phyloP scores from a whole-genome alignment of 2,113 vertebrate genomes.

The Coptodon bakossiorum region DNA sequence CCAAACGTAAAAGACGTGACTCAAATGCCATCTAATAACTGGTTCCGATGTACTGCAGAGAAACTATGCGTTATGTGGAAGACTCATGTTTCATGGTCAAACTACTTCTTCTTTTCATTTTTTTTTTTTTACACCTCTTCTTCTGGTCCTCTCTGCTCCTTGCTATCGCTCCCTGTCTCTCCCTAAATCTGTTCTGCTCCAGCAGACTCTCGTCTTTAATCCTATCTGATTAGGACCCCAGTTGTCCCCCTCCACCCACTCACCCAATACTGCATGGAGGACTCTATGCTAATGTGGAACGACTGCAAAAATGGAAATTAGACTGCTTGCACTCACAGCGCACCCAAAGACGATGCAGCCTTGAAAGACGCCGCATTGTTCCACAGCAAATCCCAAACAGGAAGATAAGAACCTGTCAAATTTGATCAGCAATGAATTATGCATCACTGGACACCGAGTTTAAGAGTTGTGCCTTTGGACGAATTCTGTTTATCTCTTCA shows the following conservation, averaged over 20 bases:
- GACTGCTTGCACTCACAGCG: not conserved
- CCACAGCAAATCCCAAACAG: slow-evolving; percentile 34
- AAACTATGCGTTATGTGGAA: not conserved
- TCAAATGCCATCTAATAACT: not conserved
- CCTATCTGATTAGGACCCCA: slow-evolving; percentile 54
- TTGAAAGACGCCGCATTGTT: slow-evolving; percentile 25
- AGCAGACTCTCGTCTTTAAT: slow-evolving; percentile 42
- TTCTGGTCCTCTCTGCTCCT: not conserved
- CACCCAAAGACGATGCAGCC: slow-evolving; percentile 10
- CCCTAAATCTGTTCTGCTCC: slow-evolving; percentile 49
- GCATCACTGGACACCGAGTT: slow-evolving; percentile 28
- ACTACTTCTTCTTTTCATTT: not conserved
- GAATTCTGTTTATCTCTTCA: slow-evolving; percentile 34
- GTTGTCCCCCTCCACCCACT: not conserved
- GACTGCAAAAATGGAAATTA: slow-evolving; percentile 55
- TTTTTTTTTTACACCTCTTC: not conserved
- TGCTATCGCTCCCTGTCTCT: not conserved
- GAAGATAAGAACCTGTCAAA: slow-evolving; percentile 49
- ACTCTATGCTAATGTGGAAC: slow-evolving; percentile 57
- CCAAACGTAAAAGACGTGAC: not conserved
- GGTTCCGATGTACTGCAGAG: not conserved
- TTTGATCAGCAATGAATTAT: slow-evolving; percentile 54
- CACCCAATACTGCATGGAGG: not conserved
- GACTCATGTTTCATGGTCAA: not conserved
- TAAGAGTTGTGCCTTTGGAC: slow-evolving; percentile 1